Conservation (phyloP, 2,797 vertebrate species). For the Micromesistius poutassou region DNA sequence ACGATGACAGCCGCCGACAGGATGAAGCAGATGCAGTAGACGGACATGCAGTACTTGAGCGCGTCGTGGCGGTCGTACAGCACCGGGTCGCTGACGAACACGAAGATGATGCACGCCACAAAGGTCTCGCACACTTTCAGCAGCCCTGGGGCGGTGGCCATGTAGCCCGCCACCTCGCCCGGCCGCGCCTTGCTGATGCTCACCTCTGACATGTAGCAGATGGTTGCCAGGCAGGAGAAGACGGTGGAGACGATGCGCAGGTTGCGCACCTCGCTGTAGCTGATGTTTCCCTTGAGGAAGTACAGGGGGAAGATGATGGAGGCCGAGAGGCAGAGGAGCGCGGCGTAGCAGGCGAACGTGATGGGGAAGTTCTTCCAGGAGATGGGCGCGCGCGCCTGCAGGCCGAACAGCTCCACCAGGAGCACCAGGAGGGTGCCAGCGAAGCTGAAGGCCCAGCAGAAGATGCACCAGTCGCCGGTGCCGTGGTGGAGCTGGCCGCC, state of each 20-base stretch:
- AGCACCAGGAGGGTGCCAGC: constrained; percentile 79
- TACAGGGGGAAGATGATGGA: constrained; percentile 86
- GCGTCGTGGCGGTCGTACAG: constrained; percentile 66
- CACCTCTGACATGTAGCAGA: constrained; percentile 83
- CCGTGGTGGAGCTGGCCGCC: constrained; percentile 32
- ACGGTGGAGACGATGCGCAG: constrained; percentile 74
- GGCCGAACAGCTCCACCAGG: constrained; percentile 78
- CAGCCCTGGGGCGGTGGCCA: constrained; percentile 86
- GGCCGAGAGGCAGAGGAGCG: constrained; percentile 83
- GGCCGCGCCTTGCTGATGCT: constrained; percentile 83
- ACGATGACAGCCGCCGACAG: constrained; percentile 79
- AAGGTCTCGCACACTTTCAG: constrained; percentile 90
- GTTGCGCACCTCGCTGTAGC: constrained; percentile 26
- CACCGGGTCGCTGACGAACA: constrained; percentile 72
- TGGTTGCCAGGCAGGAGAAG: constrained; percentile 83
- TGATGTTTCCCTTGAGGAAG: constrained; percentile 62
- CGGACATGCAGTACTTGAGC: constrained; percentile 82
- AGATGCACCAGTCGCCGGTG: constrained; percentile 84
- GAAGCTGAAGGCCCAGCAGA: constrained; percentile 90
- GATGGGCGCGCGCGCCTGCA: constrained; percentile 78
- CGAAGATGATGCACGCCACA: constrained; percentile 86
- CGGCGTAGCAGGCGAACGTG: constrained; percentile 85
- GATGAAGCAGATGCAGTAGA: constrained; percentile 91
- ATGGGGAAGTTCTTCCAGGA: constrained; percentile 93
- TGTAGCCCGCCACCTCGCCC: constrained; percentile 86